Conservation (phyloP, 1,140 invertebrate genomes). For the Dolichoris vasculosae region DNA sequence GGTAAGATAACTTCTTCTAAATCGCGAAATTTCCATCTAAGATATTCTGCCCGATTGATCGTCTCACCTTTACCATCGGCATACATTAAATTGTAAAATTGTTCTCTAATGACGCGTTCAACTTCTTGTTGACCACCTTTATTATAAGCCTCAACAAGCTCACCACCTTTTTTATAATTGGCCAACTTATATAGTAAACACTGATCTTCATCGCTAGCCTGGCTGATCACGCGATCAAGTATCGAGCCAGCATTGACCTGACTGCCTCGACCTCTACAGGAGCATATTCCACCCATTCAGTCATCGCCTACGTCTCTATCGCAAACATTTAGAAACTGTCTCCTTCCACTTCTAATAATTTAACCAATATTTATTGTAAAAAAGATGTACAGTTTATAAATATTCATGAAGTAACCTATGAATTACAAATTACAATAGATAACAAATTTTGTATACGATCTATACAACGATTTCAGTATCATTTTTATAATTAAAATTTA, state of each 20-base stretch:
- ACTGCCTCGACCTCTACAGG: slow-evolving; percentile 68
- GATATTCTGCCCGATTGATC: slow-evolving; percentile 92
- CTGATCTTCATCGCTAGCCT: slow-evolving; percentile 88
- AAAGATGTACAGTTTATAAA: no score
- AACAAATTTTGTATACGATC: background rate
- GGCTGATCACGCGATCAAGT: slow-evolving; percentile 89
- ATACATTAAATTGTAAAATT: slow-evolving; percentile 93
- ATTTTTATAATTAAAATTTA: no score
- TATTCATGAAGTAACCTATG: no score
- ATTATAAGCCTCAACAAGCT: slow-evolving; percentile 89
- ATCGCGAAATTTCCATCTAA: slow-evolving; percentile 94
- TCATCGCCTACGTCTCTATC: slow-evolving; percentile 56
- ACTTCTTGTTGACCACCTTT: slow-evolving; percentile 86
- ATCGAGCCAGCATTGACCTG: slow-evolving; percentile 82
- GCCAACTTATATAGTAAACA: slow-evolving; percentile 90
- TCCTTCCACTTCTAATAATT: background rate
- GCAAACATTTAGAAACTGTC: background rate
- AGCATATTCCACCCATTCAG: slow-evolving; percentile 73
- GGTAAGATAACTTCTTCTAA: slow-evolving; percentile 86
- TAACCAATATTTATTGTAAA: no score
- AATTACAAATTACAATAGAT: background rate
- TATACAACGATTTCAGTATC: no score
- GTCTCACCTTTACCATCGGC: slow-evolving; percentile 89
- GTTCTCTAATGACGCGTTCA: slow-evolving; percentile 89
- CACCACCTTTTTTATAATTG: slow-evolving; percentile 93